These are phyloP conservation scores for Helicoverpa assulta DNA, from an alignment of 2,888 invertebrate genomes.

Conservation along the genomic window DNA sequence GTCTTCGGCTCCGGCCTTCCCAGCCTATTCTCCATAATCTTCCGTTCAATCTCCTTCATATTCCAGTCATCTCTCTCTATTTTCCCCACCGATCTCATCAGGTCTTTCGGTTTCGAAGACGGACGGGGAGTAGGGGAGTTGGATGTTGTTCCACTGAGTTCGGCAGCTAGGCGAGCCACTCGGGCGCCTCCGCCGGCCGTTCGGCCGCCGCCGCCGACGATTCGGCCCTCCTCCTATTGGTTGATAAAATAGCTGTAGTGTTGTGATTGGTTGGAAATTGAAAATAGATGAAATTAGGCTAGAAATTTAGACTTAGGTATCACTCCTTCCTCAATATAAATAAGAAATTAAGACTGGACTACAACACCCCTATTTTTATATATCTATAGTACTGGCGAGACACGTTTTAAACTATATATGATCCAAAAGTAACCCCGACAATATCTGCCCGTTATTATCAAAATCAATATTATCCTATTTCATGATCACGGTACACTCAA, in stretches of 20 bases:
- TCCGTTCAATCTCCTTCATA: constrained; percentile 96
- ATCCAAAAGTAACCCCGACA: no score
- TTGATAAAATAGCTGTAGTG: constrained; percentile 34
- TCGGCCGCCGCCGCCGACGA: constrained; percentile 79
- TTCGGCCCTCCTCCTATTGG: constrained; percentile 81
- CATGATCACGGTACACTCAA: background rate
- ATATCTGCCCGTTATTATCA: background rate
- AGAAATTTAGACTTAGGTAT: background rate
- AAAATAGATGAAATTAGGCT: background rate
- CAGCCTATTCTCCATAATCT: constrained; percentile 94
- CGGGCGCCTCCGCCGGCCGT: constrained; percentile 77
- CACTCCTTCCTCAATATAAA: no score
- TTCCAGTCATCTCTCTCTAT: constrained; percentile 98
- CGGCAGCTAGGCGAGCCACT: constrained; percentile 91
- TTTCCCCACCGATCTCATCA: constrained; percentile 96
- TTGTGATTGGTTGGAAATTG: constrained; percentile 5
- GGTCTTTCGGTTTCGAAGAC: constrained; percentile 93
- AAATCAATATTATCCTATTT: background rate
- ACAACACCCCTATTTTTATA: no score
- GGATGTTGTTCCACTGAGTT: constrained; percentile 92
- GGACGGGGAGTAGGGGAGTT: constrained; percentile 90
- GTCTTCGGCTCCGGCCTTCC: constrained; percentile 91
- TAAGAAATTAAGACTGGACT: no score
- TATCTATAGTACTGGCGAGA: no score
- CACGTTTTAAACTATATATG: no score